Evolutionary conservation across 2,888 invertebrate species (phyloP).

Genomic region (Drosophila anomalata): DNA sequence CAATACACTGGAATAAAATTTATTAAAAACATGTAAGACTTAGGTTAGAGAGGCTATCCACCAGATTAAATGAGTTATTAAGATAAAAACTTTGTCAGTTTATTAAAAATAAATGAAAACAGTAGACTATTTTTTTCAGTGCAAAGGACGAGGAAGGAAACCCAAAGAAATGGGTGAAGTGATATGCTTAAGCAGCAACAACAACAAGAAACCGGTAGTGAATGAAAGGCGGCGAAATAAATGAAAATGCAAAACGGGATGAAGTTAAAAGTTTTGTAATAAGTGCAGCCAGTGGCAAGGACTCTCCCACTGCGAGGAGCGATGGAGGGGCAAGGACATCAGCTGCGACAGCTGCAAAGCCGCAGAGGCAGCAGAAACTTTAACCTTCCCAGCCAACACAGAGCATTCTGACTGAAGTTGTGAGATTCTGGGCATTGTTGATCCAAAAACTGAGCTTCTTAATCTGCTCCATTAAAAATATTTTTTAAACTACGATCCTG

Average conservation of each 20-base stretch:
- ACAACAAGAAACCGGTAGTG: constrained; percentile 20
- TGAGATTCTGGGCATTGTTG: not conserved
- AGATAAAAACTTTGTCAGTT: no score
- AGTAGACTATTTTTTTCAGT: constrained; percentile 5
- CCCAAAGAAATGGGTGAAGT: constrained; percentile 59
- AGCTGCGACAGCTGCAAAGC: constrained; percentile 52
- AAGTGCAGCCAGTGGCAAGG: constrained; percentile 34
- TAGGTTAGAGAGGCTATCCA: no score
- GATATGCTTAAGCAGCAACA: constrained; percentile 59
- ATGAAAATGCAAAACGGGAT: constrained; percentile 67
- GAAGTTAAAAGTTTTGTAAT: constrained; percentile 75
- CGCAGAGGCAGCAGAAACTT: constrained; percentile 34
- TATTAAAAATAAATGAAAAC: not conserved
- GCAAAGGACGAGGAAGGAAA: constrained; percentile 31
- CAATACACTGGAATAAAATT: not conserved
- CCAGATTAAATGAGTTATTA: no score
- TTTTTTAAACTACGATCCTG: not conserved
- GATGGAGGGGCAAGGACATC: constrained; percentile 8
- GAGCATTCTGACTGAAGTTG: constrained; percentile 14
- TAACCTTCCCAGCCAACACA: constrained; percentile 6
- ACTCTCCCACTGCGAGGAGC: not conserved
- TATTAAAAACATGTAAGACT: no score
- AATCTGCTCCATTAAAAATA: constrained; percentile 7
- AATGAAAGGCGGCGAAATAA: constrained; percentile 61
- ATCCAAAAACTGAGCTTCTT: constrained; percentile 13